These are phyloP conservation scores for Brachionichthys hirsutus DNA, from an alignment of 2,113 vertebrate species.

Conservation along the genomic window DNA sequence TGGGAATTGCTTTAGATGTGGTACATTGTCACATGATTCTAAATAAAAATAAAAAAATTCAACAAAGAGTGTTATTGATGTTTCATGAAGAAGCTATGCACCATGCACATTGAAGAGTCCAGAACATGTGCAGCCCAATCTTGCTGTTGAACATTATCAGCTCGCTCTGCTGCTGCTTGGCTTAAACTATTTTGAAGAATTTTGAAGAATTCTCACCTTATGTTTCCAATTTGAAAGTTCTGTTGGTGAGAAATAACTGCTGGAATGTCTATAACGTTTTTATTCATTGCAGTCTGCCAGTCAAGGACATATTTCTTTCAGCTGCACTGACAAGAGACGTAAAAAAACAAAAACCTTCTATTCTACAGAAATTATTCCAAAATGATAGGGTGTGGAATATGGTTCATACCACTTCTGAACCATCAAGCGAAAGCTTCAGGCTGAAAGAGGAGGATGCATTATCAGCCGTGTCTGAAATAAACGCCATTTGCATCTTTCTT, in stretches of 20 bases:
- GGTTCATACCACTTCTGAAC: conserved; percentile 31
- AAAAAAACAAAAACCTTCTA: conserved; percentile 44
- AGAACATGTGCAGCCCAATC: too few relatives aligned
- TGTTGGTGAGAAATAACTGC: conserved; percentile 29
- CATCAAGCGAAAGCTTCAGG: conserved; percentile 55
- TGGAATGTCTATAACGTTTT: conserved; percentile 39
- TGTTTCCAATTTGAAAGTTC: conserved; percentile 1
- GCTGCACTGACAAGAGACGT: conserved; percentile 29
- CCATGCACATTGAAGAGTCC: too few relatives aligned
- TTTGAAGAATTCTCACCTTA: not conserved
- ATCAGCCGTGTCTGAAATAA: conserved; percentile 70
- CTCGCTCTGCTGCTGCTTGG: too few relatives aligned
- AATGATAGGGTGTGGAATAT: conserved; percentile 58
- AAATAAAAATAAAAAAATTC: too few relatives aligned
- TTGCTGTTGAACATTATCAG: too few relatives aligned
- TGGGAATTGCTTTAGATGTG: too few relatives aligned
- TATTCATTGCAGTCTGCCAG: conserved; percentile 44
- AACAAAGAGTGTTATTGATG: too few relatives aligned
- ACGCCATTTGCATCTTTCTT: conserved; percentile 74
- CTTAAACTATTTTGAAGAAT: not conserved
- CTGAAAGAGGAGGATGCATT: conserved; percentile 55
- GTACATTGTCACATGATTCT: too few relatives aligned
- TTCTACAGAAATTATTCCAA: conserved; percentile 56
- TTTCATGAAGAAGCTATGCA: too few relatives aligned
- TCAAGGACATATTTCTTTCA: conserved; percentile 16